These are phyloP conservation scores for Pteropus rufus DNA, from an alignment of 2,797 vertebrate genomes.

Conservation along the genomic window DNA sequence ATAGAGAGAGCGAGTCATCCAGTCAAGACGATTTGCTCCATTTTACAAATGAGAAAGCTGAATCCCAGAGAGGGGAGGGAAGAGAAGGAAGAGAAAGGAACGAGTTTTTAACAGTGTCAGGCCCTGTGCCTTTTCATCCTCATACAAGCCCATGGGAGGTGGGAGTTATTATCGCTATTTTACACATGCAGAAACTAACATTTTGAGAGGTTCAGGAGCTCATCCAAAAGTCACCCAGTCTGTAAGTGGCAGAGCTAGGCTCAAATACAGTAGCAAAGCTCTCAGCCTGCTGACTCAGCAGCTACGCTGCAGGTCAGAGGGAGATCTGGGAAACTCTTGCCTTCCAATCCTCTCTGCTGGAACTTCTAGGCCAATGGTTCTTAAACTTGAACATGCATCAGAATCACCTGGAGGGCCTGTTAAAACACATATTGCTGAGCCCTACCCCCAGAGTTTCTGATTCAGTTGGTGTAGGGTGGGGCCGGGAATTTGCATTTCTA, in stretches of 20 bases:
- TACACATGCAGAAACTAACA: background rate
- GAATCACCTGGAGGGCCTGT: constrained; percentile 60
- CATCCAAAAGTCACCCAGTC: background rate
- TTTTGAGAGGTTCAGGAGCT: background rate
- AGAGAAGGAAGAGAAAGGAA: background rate
- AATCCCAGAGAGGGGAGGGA: background rate
- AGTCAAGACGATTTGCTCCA: background rate
- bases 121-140: background rate
- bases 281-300: constrained; percentile 10
- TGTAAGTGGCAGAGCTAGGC: background rate
- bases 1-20: background rate
- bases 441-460: constrained; percentile 52
- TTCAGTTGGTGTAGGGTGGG: constrained; percentile 46
- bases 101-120: background rate
- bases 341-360: background rate
- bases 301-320: background rate
- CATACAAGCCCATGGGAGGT: background rate
- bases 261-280: background rate
- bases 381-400: background rate
- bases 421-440: constrained; percentile 58
- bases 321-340: background rate
- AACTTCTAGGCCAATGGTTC: constrained; percentile 7
- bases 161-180: background rate
- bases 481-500: constrained; percentile 51
- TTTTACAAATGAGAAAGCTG: background rate